These are phyloP conservation scores for Pangasius macronema DNA, from an alignment of 2,797 vertebrate species.

Conservation along the genomic window DNA sequence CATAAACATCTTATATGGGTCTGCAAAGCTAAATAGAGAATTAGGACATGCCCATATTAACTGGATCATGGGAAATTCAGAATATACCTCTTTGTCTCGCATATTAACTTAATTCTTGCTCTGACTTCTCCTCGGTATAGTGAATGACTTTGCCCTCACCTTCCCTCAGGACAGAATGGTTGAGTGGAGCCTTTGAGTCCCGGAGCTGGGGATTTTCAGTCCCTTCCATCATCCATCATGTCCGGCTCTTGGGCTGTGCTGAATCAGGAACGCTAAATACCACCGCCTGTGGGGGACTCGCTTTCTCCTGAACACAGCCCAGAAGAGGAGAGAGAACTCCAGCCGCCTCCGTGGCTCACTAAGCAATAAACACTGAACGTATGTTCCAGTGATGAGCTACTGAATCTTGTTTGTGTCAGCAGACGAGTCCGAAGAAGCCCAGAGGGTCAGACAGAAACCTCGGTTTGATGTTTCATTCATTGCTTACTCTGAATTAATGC, in stretches of 20 bases:
- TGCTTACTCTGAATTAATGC: slow-evolving; percentile 21
- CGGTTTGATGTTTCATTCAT: slow-evolving; percentile 2
- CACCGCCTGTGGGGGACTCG: slow-evolving; percentile 30
- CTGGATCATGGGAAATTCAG: not conserved
- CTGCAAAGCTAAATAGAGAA: slow-evolving; percentile 19
- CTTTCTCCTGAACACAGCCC: slow-evolving; percentile 4
- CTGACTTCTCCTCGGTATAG: slow-evolving; percentile 11
- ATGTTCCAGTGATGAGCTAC: slow-evolving; percentile 28
- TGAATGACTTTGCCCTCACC: slow-evolving; percentile 50
- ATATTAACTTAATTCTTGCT: slow-evolving; percentile 7
- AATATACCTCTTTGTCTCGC: slow-evolving; percentile 31
- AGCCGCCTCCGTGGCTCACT: not conserved
- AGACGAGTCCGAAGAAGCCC: slow-evolving; percentile 35
- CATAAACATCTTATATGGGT: not conserved
- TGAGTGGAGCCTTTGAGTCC: slow-evolving; percentile 34
- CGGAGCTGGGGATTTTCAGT: slow-evolving; percentile 42
- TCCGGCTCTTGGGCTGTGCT: slow-evolving; percentile 37
- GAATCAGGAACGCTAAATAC: slow-evolving; percentile 54
- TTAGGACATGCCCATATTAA: slow-evolving; percentile 18
- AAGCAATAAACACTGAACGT: slow-evolving; percentile 26
- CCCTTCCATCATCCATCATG: slow-evolving; percentile 57
- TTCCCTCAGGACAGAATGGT: slow-evolving; percentile 46
- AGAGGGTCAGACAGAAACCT: slow-evolving; percentile 1
- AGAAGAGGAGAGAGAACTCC: slow-evolving; percentile 7
- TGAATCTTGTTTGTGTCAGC: slow-evolving; percentile 36